phyloP scores from a whole-genome alignment of 1,140 invertebrate genomes.

The Planococcus citri region DNA sequence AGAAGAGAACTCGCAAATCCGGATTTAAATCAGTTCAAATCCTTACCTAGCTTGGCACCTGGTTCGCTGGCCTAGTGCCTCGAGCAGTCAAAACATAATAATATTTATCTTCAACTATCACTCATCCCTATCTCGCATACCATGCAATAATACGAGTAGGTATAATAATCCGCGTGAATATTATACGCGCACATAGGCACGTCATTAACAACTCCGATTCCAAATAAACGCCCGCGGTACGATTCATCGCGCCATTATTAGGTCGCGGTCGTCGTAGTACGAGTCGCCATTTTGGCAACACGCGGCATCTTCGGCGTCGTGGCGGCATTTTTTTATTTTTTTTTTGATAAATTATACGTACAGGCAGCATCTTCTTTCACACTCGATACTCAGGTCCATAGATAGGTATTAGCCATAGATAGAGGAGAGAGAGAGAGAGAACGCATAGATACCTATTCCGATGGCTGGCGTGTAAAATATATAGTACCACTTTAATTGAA shows the following conservation, averaged over 20 bases:
- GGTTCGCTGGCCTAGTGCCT: conserved; percentile 1
- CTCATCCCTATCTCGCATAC: not conserved
- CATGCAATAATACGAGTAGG: not conserved
- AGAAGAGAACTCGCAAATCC: not conserved
- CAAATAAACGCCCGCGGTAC: not conserved
- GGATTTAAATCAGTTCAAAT: not conserved
- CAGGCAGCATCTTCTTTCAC: no score
- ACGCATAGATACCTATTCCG: no score
- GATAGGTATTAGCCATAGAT: no score
- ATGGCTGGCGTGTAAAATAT: no score
- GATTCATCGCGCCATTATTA: not conserved
- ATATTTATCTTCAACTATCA: not conserved
- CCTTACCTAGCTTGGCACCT: not conserved
- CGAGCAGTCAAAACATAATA: not conserved
- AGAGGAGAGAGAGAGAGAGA: no score
- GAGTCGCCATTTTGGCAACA: no score
- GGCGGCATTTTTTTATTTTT: no score
- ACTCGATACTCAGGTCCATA: no score
- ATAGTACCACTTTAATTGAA: no score
- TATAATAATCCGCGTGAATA: no score
- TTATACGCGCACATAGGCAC: not conserved
- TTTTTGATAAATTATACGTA: no score
- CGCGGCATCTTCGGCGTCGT: no score
- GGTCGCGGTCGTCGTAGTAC: not conserved
- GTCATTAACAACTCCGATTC: not conserved